Conservation (phyloP, 1,140 invertebrate genomes). For the Drosophila serrata region DNA sequence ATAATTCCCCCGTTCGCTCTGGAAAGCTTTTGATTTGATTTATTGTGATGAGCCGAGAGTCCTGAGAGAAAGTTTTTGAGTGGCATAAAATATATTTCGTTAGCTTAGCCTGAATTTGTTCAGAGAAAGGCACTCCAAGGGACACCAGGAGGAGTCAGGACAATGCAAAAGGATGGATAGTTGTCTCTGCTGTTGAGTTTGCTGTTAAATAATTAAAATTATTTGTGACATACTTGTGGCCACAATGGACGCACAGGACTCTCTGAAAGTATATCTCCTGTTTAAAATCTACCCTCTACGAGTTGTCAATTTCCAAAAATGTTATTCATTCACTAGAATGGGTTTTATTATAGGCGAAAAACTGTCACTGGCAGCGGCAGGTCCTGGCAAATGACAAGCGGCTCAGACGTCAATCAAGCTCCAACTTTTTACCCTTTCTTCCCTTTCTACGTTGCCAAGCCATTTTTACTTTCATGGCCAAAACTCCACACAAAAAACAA, state of each 20-base stretch:
- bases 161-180: neutral
- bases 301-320: conserved; percentile 63
- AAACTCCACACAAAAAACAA: conserved; percentile 39
- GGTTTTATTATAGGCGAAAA: conserved; percentile 41
- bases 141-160: conserved; percentile 2
- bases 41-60: conserved; percentile 63
- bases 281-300: conserved; percentile 32
- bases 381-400: conserved; percentile 46
- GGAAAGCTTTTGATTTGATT: conserved; percentile 69
- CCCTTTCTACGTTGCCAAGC: conserved; percentile 3
- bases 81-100: conserved; percentile 50
- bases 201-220: conserved; percentile 66
- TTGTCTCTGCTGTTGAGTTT: conserved; percentile 48
- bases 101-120: conserved; percentile 10
- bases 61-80: conserved; percentile 32
- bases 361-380: conserved; percentile 42
- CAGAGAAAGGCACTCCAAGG: conserved; percentile 14
- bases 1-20: neutral
- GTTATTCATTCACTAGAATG: conserved; percentile 46
- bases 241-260: conserved; percentile 11
- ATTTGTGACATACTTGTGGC: conserved; percentile 61
- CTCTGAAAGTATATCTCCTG: conserved; percentile 1
- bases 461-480: conserved; percentile 39
- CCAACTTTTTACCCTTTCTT: neutral
- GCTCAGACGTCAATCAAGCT: conserved; percentile 68